Conservation (phyloP, 2,797 vertebrate species). For the Liparis tanakae region DNA sequence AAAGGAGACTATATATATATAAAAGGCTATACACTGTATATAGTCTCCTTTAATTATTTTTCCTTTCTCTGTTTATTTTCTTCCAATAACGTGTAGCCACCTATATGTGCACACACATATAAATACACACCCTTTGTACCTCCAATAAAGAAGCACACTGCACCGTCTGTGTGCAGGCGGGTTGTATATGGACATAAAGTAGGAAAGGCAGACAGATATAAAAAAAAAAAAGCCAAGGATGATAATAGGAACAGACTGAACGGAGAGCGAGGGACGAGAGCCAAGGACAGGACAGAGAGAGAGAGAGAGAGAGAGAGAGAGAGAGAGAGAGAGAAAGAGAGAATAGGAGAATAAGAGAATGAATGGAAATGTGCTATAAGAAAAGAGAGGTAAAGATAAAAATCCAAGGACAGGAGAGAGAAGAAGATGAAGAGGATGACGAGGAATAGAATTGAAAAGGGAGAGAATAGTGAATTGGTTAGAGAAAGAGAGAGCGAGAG, state of each 20-base stretch:
- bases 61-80: not conserved
- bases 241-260: constrained; percentile 64
- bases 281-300: constrained; percentile 45
- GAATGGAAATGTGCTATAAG: constrained; percentile 17
- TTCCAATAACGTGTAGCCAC: not conserved
- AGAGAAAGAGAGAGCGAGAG: not conserved
- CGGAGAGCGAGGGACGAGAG: constrained; percentile 44
- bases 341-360: not conserved
- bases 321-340: constrained; percentile 8
- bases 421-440: not conserved
- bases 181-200: constrained; percentile 35
- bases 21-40: not conserved
- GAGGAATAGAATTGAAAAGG: constrained; percentile 17
- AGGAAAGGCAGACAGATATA: constrained; percentile 25
- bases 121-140: constrained; percentile 15
- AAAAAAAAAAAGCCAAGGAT: constrained; percentile 27
- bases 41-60: not conserved
- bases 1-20: no score
- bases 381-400: constrained; percentile 38
- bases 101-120: constrained; percentile 4
- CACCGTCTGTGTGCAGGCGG: not conserved
- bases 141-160: constrained; percentile 31
- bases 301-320: constrained; percentile 6
- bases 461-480: constrained; percentile 9
- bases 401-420: constrained; percentile 51